Base-by-base conservation (phyloP, 2,888 invertebrate genomes). In the Drosophila suboccidentalis region DNA sequence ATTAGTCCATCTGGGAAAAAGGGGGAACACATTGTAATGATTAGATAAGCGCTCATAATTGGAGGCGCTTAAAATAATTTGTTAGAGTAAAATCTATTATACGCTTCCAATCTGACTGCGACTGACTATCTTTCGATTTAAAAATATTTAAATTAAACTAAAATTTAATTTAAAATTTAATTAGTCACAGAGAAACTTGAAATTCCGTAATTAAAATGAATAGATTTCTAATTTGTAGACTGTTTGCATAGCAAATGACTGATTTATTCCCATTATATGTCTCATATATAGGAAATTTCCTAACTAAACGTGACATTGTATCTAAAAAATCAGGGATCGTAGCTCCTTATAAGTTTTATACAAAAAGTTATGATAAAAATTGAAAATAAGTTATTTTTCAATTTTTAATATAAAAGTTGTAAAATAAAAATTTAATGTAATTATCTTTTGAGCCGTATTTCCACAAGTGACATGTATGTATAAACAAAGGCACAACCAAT, bases 1-100 rank as follows among this genome's bases (percentile, higher is more conserved):
- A 55, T 82, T 91, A 15, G 89, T 85, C 90, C 92, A 92, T 80
- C 93, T 93, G 67, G 47, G 29, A 38, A n/a, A 2, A n/a, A 19
- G n/a, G 32, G 39, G n/a, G 10, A 44, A 44, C 11, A 44, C 11
- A 13, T 55, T n/a, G 19, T 10, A 19, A 34, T 3, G 11, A 34
- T 55, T 43, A 51, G 51, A 15, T 4, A 38, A 2, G 22, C 5
- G 4, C n/a, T 34, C 9, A 22, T 19, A 17, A 36, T 50, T 36
- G 19, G 49, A 32, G 11, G 32, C 49, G 49, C 6, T 15, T 32
- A 0, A 3, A 49, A 15, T 10, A 17, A 32, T 1, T 11, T n/a
- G 3, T 29, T 4, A 9, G 29, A 29, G 4, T 29, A 38, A 8
- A n/a, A 38, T 38, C 8, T 38, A 39, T 39, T 39, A 41, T 10